Conservation (phyloP, 2,113 vertebrate genomes). For the Phocoena sinus region DNA sequence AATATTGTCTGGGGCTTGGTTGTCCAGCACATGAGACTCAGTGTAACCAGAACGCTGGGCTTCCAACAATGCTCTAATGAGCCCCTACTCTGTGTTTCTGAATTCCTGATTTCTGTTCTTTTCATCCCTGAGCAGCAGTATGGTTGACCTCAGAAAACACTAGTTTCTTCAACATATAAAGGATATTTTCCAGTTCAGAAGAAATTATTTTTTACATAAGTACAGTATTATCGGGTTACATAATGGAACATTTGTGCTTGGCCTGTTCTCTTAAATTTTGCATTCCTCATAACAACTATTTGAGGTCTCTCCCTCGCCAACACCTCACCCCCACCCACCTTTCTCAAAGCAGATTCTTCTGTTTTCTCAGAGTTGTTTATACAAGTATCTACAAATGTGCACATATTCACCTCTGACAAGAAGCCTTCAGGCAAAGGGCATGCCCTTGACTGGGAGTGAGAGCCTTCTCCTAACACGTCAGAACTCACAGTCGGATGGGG, state of each 20-base stretch:
- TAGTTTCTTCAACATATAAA: neutral
- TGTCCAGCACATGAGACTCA: neutral
- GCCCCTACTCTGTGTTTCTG: neutral
- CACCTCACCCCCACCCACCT: neutral
- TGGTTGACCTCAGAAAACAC: neutral
- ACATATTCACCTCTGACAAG: neutral
- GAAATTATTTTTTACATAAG: neutral
- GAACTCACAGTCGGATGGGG: neutral
- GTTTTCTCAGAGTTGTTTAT: neutral
- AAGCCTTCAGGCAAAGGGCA: neutral
- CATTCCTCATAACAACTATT: neutral
- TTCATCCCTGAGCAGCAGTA: neutral
- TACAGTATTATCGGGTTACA: neutral
- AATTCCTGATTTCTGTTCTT: neutral
- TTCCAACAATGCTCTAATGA: neutral
- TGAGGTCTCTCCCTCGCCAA: neutral
- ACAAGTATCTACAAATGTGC: neutral
- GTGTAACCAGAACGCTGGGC: neutral
- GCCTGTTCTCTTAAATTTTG: neutral
- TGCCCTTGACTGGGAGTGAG: neutral
- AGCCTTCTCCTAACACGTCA: neutral
- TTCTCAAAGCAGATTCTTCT: neutral
- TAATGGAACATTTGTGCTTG: neutral
- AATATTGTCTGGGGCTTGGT: neutral
- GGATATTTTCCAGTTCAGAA: neutral